phyloP scores from a whole-genome alignment of 1,140 invertebrate genomes.

The Euura saliciscinereae region DNA sequence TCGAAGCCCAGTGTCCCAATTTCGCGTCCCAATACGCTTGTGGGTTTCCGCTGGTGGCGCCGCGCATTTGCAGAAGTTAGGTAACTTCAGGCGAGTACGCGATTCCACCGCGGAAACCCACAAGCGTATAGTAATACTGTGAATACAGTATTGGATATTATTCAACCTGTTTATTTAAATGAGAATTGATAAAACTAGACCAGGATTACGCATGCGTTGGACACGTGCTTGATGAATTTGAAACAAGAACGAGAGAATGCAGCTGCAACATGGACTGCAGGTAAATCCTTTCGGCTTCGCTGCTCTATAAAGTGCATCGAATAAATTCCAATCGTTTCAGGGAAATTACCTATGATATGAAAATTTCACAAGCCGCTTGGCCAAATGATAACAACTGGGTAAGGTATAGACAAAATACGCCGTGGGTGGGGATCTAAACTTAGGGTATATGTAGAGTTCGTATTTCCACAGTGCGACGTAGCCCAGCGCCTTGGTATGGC shows the following conservation, averaged over 20 bases:
- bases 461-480: neutral
- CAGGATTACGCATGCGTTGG: slow-evolving; percentile 14
- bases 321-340: slow-evolving; percentile 7
- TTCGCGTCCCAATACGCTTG: too few relatives aligned
- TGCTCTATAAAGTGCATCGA: too few relatives aligned
- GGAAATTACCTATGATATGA: slow-evolving; percentile 23
- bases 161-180: neutral
- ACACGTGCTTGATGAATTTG: slow-evolving; percentile 21
- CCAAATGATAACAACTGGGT: slow-evolving; percentile 24
- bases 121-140: neutral
- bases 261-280: slow-evolving; percentile 27
- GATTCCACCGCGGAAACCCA: neutral
- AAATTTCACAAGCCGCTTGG: slow-evolving; percentile 23
- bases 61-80: too few relatives aligned
- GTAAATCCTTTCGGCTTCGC: neutral
- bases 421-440: neutral
- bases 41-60: too few relatives aligned
- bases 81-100: too few relatives aligned
- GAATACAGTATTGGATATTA: neutral
- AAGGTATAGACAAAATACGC: neutral
- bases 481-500: slow-evolving; percentile 9
- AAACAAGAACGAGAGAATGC: slow-evolving; percentile 14
- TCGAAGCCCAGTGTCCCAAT: too few relatives aligned
- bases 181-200: slow-evolving; percentile 9
- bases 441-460: neutral